Evolutionary conservation across 2,797 vertebrate species (phyloP).

Genomic region (Protosalanx chinensis): DNA sequence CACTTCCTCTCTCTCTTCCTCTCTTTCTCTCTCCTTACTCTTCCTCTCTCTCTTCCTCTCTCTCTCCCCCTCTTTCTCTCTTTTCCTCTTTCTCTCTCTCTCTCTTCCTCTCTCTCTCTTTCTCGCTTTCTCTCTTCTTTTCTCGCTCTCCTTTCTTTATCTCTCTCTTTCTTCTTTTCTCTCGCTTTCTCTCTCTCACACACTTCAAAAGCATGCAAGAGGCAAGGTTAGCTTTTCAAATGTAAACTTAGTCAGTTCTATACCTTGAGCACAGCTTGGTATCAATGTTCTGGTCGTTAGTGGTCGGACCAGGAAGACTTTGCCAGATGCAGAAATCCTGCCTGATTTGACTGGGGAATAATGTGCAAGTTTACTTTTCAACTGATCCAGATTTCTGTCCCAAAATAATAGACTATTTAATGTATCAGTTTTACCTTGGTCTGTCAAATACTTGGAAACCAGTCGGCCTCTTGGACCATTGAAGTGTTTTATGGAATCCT

Average conservation of each 20-base stretch:
- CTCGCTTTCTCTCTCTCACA: too few species aligned
- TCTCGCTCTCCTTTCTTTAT: too few species aligned
- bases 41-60: not conserved
- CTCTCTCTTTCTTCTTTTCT: not conserved
- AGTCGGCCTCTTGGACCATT: not conserved
- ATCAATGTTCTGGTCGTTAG: not conserved
- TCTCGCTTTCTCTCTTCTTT: too few species aligned
- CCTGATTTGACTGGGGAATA: not conserved
- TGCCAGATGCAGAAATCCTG: not conserved
- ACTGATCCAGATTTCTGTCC: not conserved
- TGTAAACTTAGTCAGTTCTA: too few species aligned
- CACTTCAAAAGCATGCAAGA: too few species aligned
- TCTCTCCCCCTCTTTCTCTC: too few species aligned
- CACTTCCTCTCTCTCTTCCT: too few species aligned
- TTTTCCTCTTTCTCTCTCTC: too few species aligned
- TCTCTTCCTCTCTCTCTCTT: not conserved
- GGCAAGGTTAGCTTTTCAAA: too few species aligned
- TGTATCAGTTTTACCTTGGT: not conserved
- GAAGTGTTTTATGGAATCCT: not conserved
- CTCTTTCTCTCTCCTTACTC: too few species aligned
- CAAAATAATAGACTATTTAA: not conserved
- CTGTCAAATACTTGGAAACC: not conserved
- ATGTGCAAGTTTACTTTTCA: not conserved
- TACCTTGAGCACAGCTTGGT: not conserved
- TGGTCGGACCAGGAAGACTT: not conserved